These are phyloP conservation scores for Theodoxus fluviatilis DNA, from an alignment of 2,888 invertebrate species.

Conservation along the genomic window DNA sequence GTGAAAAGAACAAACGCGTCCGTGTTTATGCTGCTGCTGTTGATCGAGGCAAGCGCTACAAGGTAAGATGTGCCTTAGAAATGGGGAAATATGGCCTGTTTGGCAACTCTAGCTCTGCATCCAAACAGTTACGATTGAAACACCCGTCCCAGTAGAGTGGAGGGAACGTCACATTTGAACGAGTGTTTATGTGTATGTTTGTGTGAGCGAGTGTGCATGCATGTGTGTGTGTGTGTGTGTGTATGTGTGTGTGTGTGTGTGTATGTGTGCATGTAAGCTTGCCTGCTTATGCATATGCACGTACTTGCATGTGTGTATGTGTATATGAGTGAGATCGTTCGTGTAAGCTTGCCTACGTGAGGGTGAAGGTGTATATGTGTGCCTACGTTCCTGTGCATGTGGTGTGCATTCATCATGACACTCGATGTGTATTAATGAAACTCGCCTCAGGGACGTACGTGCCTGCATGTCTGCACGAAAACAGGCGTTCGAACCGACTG, in stretches of 20 bases:
- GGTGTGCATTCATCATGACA: background rate
- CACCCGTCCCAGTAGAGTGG: too few relatives aligned
- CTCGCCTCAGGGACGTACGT: background rate
- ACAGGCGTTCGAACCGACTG: background rate
- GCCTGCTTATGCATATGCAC: background rate
- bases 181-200: slow-evolving; percentile 6
- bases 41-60: too few relatives aligned
- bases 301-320: background rate
- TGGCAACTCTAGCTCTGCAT: too few relatives aligned
- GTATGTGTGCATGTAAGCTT: background rate
- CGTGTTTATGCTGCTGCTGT: slow-evolving; percentile 1
- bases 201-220: slow-evolving; percentile 8
- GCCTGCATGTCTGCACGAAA: background rate
- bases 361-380: background rate
- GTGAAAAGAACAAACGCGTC: too few relatives aligned
- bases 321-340: background rate
- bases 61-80: too few relatives aligned
- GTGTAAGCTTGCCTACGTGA: background rate
- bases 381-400: background rate
- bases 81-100: too few relatives aligned
- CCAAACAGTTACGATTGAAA: too few relatives aligned
- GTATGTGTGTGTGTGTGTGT: background rate
- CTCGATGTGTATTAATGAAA: too few relatives aligned
- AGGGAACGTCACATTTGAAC: too few relatives aligned
- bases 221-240: background rate